phyloP scores from a whole-genome alignment of 2,113 vertebrate genomes.

The Acanthisitta chloris region DNA sequence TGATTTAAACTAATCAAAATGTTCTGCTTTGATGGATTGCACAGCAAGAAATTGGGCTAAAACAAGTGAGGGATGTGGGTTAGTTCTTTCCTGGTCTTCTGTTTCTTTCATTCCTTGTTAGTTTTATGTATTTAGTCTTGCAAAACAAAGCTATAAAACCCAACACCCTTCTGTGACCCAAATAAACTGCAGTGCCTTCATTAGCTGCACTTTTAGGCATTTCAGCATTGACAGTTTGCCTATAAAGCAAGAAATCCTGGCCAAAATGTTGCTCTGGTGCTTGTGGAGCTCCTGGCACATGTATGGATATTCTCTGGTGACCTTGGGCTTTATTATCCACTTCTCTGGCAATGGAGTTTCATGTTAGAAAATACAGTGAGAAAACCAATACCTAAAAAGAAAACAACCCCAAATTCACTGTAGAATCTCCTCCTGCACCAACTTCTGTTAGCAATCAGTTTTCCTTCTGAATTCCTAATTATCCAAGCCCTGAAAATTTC shows the following conservation, averaged over 20 bases:
- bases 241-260: background rate
- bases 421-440: background rate
- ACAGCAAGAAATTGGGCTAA: background rate
- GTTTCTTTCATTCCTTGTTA: background rate
- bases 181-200: background rate
- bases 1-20: background rate
- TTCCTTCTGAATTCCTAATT: background rate
- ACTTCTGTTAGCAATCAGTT: background rate
- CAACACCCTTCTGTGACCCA: background rate
- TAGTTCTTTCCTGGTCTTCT: background rate
- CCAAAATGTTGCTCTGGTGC: background rate
- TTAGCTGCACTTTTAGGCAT: background rate
- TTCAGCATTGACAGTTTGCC: background rate
- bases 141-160: slow-evolving; percentile 7
- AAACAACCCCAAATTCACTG: background rate
- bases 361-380: background rate
- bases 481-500: background rate
- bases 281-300: background rate
- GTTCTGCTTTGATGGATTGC: background rate
- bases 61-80: background rate
- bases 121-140: background rate
- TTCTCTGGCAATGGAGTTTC: background rate
- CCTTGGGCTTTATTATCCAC: background rate
- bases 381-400: background rate
- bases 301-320: background rate